Evolutionary conservation across 92 coral and sea anemone genomes (phyloP).

Genomic region (Siderastrea radians): DNA sequence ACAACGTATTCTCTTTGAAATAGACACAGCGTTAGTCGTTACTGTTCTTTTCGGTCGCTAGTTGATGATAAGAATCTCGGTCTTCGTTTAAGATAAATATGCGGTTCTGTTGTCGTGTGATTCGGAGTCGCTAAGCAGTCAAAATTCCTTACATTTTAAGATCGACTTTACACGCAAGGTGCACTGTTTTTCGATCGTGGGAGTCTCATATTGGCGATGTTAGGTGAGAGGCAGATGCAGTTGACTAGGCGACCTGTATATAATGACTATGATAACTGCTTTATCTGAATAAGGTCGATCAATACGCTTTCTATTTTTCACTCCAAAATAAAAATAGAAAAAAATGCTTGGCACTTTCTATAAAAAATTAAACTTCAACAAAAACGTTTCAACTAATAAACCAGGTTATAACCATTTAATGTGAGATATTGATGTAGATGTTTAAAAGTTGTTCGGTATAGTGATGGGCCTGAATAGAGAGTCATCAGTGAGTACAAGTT

Average conservation of each 20-base stretch:
- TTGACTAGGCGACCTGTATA: background rate
- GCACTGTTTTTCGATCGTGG: background rate
- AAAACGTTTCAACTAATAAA: no score
- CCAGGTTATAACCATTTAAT: no score
- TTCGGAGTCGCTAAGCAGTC: background rate
- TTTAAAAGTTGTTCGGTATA: no score
- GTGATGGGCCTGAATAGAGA: no score
- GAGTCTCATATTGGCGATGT: background rate
- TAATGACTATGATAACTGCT: background rate
- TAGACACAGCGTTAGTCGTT: no score
- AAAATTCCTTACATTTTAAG: background rate
- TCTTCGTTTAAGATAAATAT: no score
- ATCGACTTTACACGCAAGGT: background rate
- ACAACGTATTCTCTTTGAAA: background rate
- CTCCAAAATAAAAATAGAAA: background rate
- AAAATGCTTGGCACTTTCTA: background rate
- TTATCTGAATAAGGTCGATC: background rate
- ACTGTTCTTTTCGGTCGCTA: no score
- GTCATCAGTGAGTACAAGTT: no score
- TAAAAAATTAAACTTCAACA: background rate
- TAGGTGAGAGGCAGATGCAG: background rate
- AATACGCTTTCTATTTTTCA: background rate
- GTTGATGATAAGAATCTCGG: no score
- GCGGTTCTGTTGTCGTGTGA: background rate
- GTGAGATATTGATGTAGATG: no score